These are phyloP conservation scores for Latheticus oryzae DNA, from an alignment of 2,888 invertebrate genomes.

Conservation along the genomic window DNA sequence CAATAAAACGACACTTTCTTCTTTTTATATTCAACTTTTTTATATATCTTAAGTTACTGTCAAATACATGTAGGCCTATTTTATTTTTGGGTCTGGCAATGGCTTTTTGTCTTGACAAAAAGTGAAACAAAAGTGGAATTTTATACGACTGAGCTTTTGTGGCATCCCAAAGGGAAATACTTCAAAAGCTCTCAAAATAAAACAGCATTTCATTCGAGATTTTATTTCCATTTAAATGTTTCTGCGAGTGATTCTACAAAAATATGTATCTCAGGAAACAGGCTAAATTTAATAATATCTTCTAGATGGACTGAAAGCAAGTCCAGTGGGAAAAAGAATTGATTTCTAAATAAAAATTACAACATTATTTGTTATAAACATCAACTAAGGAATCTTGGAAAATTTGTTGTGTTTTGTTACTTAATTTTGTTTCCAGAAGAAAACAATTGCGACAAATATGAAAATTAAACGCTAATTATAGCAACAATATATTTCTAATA, in stretches of 20 bases:
- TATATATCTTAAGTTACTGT: constrained; percentile 5
- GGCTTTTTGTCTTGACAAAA: constrained; percentile 41
- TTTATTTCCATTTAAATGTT: constrained; percentile 48
- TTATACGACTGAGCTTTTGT: constrained; percentile 51
- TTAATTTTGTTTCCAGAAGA: constrained; percentile 6
- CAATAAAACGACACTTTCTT: constrained; percentile 24
- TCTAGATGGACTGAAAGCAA: constrained; percentile 5
- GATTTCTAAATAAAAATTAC: not conserved
- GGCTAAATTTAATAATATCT: constrained; percentile 35
- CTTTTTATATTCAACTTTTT: constrained; percentile 7
- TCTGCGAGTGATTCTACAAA: constrained; percentile 35
- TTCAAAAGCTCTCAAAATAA: constrained; percentile 51
- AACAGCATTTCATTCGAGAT: constrained; percentile 50
- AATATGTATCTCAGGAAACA: constrained; percentile 38
- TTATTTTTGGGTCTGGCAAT: constrained; percentile 10
- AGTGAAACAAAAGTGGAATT: constrained; percentile 48
- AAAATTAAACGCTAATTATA: constrained; percentile 6
- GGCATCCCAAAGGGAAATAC: constrained; percentile 52
- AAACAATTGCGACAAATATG: constrained; percentile 3
- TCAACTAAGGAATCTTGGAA: no score
- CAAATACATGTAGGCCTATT: constrained; percentile 37
- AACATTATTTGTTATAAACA: not conserved
- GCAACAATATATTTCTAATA: constrained; percentile 7
- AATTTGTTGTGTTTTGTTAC: no score
- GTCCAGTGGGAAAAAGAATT: constrained; percentile 3